These are phyloP conservation scores for Sardinella longiceps DNA, from an alignment of 2,797 vertebrate genomes.

Conservation along the genomic window DNA sequence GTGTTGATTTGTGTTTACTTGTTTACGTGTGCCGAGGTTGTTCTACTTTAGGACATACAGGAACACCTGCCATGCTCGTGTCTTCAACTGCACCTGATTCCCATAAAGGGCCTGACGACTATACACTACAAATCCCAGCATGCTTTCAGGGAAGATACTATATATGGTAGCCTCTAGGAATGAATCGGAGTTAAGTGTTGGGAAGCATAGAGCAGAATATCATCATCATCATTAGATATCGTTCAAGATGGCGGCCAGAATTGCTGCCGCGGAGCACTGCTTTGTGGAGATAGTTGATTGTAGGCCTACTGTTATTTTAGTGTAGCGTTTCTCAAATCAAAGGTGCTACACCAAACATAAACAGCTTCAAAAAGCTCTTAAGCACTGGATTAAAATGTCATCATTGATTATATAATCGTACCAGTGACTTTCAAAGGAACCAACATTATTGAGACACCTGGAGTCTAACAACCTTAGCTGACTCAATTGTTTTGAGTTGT, in stretches of 20 bases:
- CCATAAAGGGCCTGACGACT: not conserved
- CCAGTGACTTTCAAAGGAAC: no score
- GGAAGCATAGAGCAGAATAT: not conserved
- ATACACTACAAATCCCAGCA: conserved; percentile 10
- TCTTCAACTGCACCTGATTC: conserved; percentile 1
- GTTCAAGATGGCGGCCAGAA: no score
- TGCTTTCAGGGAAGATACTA: not conserved
- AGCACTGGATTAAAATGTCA: no score
- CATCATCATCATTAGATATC: not conserved
- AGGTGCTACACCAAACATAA: no score
- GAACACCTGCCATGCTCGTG: not conserved
- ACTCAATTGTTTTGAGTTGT: not conserved
- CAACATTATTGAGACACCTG: no score
- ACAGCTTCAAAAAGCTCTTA: no score
- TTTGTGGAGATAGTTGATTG: no score
- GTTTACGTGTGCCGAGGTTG: conserved; percentile 1
- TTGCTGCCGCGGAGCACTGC: no score
- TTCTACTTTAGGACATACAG: not conserved
- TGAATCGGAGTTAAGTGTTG: not conserved
- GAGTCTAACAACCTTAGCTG: no score
- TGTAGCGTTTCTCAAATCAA: no score
- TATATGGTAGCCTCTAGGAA: not conserved
- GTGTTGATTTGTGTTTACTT: conserved; percentile 16
- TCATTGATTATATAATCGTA: no score
- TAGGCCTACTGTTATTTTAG: no score